Evolutionary conservation across 2,797 vertebrate species (phyloP).

Genomic region (Poeciliopsis infans): DNA sequence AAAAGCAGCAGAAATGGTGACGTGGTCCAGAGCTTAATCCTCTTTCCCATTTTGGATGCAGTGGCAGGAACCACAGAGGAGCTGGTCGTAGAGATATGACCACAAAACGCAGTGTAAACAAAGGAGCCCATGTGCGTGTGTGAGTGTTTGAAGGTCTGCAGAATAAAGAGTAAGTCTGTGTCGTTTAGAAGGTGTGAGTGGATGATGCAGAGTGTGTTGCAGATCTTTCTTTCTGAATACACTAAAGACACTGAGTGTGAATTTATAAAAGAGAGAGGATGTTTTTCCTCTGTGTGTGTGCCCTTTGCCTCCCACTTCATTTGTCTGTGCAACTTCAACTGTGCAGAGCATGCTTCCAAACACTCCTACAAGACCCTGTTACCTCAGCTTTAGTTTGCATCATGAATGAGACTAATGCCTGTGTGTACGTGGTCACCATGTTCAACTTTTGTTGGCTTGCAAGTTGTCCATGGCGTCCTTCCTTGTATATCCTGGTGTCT

Average conservation of each 20-base stretch:
- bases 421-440: conserved; percentile 11
- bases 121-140: conserved; percentile 51
- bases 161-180: conserved; percentile 63
- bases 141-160: conserved; percentile 62
- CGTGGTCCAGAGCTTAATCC: conserved; percentile 81
- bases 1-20: conserved; percentile 76
- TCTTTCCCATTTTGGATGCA: conserved; percentile 73
- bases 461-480: conserved; percentile 45
- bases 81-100: conserved; percentile 81
- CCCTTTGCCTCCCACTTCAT: conserved; percentile 63
- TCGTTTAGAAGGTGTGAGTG: conserved; percentile 53
- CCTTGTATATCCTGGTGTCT: conserved; percentile 55
- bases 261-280: conserved; percentile 44
- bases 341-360: conserved; percentile 58
- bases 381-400: conserved; percentile 71
- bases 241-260: conserved; percentile 52
- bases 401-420: conserved; percentile 57
- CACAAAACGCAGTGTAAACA: conserved; percentile 63
- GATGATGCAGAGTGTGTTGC: conserved; percentile 52
- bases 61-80: conserved; percentile 71
- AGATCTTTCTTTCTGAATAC: conserved; percentile 53
- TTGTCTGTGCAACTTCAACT: conserved; percentile 57
- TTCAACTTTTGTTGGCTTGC: conserved; percentile 29
- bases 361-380: conserved; percentile 63
- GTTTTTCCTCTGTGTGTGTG: conserved; percentile 37